These are phyloP conservation scores for Sterna hirundo DNA, from an alignment of 2,113 vertebrate genomes.

Conservation along the genomic window DNA sequence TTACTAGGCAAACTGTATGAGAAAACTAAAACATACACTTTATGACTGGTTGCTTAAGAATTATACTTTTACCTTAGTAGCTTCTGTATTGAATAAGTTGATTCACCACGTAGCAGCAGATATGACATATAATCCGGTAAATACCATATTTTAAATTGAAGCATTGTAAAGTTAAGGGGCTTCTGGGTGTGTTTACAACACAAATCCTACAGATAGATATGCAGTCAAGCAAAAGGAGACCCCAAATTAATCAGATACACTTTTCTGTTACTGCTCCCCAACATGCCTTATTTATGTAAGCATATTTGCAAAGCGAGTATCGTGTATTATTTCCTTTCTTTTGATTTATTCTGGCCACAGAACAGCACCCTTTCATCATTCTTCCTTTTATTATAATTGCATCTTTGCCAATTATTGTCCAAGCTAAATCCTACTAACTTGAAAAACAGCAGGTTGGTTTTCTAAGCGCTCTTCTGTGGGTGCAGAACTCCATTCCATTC, in stretches of 20 bases:
- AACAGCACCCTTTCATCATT: background rate
- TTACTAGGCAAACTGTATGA: background rate
- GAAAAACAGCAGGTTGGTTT: background rate
- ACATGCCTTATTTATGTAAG: background rate
- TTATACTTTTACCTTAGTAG: background rate
- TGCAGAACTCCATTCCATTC: background rate
- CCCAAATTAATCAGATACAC: background rate
- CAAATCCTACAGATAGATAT: background rate
- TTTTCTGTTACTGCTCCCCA: background rate
- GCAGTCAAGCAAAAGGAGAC: background rate
- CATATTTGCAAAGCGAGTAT: background rate
- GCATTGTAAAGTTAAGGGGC: background rate
- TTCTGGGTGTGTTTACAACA: background rate
- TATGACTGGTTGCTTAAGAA: background rate
- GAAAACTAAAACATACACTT: background rate
- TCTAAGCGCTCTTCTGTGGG: background rate
- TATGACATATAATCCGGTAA: background rate
- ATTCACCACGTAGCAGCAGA: background rate
- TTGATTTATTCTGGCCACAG: background rate
- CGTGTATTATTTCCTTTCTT: background rate
- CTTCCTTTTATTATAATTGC: background rate
- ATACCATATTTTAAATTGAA: background rate
- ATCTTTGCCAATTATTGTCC: background rate
- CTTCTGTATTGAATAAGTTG: background rate
- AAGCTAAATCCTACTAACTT: background rate